These are phyloP conservation scores for Channa argus DNA, from an alignment of 2,113 vertebrate genomes.

Conservation along the genomic window DNA sequence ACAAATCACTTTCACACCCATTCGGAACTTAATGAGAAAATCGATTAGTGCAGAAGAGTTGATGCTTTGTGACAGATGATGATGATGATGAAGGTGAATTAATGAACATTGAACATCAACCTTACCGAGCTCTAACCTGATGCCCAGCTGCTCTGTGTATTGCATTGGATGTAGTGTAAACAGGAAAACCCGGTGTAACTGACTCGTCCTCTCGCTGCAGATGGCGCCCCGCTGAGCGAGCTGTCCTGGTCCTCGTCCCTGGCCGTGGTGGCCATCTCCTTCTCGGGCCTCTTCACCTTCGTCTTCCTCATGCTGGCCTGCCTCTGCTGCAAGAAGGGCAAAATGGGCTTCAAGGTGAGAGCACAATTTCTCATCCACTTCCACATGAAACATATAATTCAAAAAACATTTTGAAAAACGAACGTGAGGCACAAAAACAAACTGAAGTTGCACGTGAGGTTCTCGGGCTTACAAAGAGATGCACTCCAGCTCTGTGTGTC, in stretches of 20 bases:
- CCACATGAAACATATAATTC: neutral
- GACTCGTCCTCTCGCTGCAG: conserved; percentile 67
- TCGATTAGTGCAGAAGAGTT: no score
- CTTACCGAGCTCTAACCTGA: neutral
- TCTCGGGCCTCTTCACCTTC: conserved; percentile 92
- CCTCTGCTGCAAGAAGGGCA: conserved; percentile 95
- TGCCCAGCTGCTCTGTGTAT: neutral
- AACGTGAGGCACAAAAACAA: no score
- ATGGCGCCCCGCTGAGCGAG: conserved; percentile 90
- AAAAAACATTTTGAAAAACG: no score
- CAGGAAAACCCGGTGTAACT: no score
- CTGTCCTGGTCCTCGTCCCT: conserved; percentile 94
- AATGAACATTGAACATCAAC: no score
- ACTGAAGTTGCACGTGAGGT: no score
- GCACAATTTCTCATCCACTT: neutral
- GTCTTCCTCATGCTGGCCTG: conserved; percentile 97
- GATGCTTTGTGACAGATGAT: no score
- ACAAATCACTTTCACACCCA: no score
- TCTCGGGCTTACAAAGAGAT: neutral
- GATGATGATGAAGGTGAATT: no score
- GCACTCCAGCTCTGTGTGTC: neutral
- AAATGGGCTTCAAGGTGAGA: conserved; percentile 93
- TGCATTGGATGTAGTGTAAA: neutral
- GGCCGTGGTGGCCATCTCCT: conserved; percentile 90
- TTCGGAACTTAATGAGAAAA: no score